Evolutionary conservation across 2,113 vertebrate species (phyloP).

Genomic region (Ceuthmochares aereus): DNA sequence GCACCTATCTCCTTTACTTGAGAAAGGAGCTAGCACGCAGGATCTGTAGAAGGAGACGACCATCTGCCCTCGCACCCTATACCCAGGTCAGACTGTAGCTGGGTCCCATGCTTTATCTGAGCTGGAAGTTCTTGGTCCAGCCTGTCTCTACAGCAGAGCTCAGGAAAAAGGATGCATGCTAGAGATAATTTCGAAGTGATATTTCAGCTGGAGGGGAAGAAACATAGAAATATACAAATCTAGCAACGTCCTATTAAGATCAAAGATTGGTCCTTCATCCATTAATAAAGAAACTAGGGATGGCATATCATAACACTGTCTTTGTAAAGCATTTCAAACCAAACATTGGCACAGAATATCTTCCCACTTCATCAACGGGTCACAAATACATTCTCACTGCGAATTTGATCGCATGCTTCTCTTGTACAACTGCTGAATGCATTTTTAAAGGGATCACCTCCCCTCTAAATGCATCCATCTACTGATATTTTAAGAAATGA

Average conservation of each 20-base stretch:
- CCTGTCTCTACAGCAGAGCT: not conserved
- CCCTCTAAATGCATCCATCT: not conserved
- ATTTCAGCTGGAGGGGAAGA: not conserved
- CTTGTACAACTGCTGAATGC: not conserved
- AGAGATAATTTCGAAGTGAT: not conserved
- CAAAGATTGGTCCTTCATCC: not conserved
- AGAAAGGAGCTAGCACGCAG: not conserved
- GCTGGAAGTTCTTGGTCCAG: not conserved
- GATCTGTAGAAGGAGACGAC: not conserved
- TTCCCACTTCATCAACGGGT: not conserved
- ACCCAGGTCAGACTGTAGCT: not conserved
- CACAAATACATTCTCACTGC: not conserved
- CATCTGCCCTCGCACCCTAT: not conserved
- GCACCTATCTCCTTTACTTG: fast-evolving
- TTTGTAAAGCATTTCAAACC: not conserved
- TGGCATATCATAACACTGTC: not conserved
- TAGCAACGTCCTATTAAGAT: not conserved
- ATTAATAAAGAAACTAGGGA: not conserved
- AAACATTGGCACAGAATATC: not conserved
- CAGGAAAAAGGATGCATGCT: not conserved
- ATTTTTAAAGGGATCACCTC: not conserved
- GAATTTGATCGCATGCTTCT: not conserved
- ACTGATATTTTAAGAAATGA: not conserved
- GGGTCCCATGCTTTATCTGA: fast-evolving
- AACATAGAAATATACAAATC: not conserved